Base-by-base conservation (phyloP, 2,113 vertebrate species). In the Lates calcarifer region DNA sequence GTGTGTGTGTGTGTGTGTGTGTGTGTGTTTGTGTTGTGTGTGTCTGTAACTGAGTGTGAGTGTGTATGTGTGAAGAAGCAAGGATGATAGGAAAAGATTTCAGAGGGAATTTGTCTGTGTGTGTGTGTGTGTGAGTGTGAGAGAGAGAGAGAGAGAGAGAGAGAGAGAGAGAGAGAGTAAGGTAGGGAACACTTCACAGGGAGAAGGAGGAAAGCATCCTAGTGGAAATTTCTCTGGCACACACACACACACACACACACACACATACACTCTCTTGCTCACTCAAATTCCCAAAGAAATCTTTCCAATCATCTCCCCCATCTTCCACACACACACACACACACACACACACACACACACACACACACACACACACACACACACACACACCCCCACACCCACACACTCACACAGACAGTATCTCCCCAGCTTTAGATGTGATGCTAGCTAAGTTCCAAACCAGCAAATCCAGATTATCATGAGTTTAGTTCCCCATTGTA, bases 391-490 rank as follows among this genome's bases (percentile, higher is more conserved):
- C 47, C 49, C 57, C 61, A 67, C 24, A 56, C 43, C 62, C 37
- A 39, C 13, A 77, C 68, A 68, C 67, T 62, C 14, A 41, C 51
- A 56, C 57, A 61, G 0, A 49, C 33, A 17, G 26, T 64, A 65
- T 81, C 72, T 78, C 24, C 26, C 72, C 47, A 74, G 87, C 69
- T 90, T 87, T 86, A 37, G 65, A 86, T 89, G 78, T 73, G 83
- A 83, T 87, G 80, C 78, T 74, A 69, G 70, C 73, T 69, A 81
- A 82, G 13, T 89, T 91, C 86, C 65, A 81, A 90, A 86, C 63
- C 63, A 85, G 69, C 77, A 91, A 91, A 92, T 90, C 91, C 89
- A 91, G 92, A 92, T 92, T 88, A 93, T 87, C 83, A 74, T 15
- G 72, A 82, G 74, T 89, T 86, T 63, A 80, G 73, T 58, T 89